A percentile compares a stretch with the other conserved stretches of the same genome.
These are phyloP conservation scores for Chiloscyllium punctatum DNA, from an alignment of 2,797 vertebrate species.

Conservation along the genomic window DNA sequence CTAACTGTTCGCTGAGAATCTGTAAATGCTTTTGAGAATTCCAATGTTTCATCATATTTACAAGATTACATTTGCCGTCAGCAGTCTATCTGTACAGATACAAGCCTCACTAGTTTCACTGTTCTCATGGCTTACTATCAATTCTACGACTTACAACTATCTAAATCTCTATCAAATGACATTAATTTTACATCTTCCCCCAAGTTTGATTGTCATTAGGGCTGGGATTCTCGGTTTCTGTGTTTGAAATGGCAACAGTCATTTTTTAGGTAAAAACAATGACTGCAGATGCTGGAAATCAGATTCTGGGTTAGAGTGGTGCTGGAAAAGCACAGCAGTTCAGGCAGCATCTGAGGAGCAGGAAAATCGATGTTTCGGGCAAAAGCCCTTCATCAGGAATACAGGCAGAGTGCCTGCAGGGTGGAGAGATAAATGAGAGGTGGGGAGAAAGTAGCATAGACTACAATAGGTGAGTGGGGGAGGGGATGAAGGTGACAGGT, in stretches of 20 bases:
- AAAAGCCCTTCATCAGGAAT: too few relatives aligned
- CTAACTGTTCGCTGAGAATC: neutral
- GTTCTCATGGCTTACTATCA: neutral
- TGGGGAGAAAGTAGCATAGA: too few relatives aligned
- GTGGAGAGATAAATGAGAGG: too few relatives aligned
- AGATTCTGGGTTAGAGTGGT: too few relatives aligned
- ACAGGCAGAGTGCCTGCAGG: too few relatives aligned
- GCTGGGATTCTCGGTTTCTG: neutral
- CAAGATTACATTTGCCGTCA: neutral
- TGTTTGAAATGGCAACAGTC: neutral
- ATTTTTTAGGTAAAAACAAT: neutral
- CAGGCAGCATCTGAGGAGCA: too few relatives aligned
- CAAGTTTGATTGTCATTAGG: neutral
- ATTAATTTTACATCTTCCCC: neutral
- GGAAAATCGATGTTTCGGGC: too few relatives aligned
- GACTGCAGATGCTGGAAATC: too few relatives aligned
- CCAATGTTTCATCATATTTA: neutral
- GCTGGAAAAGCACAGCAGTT: too few relatives aligned
- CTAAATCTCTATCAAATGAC: neutral
- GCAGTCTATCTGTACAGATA: neutral
- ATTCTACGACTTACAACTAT: neutral
- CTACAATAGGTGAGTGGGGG: too few relatives aligned
- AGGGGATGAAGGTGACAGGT: too few relatives aligned
- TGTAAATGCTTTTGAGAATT: neutral
- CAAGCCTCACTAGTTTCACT: neutral